Percentiles rank a stretch among this genome's conserved stretches.
Conservation (phyloP, 1,140 invertebrate genomes). For the Phymastichus coffea region DNA sequence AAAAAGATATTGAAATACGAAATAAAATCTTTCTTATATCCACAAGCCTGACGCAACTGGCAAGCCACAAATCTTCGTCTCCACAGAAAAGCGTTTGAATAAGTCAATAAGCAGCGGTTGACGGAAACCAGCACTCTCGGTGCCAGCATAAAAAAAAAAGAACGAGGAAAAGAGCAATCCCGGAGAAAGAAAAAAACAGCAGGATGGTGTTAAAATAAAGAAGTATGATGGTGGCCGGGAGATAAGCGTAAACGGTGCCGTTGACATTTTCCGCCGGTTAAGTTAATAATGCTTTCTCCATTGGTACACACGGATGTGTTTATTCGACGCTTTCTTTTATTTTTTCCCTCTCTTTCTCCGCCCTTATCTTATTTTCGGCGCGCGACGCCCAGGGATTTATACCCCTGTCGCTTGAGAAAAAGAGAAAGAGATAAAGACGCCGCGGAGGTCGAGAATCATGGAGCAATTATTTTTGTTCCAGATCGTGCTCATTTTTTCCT, state of each 20-base stretch:
- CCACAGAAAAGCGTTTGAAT: conserved; percentile 20
- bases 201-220: conserved; percentile 42
- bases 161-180: conserved; percentile 3
- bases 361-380: conserved; percentile 54
- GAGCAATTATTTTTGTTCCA: conserved; percentile 50
- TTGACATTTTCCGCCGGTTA: conserved; percentile 57
- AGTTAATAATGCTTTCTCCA: conserved; percentile 56
- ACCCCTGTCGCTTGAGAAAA: conserved; percentile 39
- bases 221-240: conserved; percentile 30
- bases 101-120: conserved; percentile 25
- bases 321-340: conserved; percentile 55
- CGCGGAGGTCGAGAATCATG: conserved; percentile 46
- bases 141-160: conserved; percentile 28
- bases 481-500: conserved; percentile 39
- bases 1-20: no score
- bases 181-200: neutral
- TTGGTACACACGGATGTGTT: conserved; percentile 56
- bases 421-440: conserved; percentile 28
- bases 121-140: neutral
- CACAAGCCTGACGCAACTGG: no score
- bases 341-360: conserved; percentile 34
- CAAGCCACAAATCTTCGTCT: no score
- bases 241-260: conserved; percentile 41
- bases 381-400: conserved; percentile 52
- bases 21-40: no score